phyloP scores from a whole-genome alignment of 2,113 vertebrate species.

The Nothocercus nigrocapillus region DNA sequence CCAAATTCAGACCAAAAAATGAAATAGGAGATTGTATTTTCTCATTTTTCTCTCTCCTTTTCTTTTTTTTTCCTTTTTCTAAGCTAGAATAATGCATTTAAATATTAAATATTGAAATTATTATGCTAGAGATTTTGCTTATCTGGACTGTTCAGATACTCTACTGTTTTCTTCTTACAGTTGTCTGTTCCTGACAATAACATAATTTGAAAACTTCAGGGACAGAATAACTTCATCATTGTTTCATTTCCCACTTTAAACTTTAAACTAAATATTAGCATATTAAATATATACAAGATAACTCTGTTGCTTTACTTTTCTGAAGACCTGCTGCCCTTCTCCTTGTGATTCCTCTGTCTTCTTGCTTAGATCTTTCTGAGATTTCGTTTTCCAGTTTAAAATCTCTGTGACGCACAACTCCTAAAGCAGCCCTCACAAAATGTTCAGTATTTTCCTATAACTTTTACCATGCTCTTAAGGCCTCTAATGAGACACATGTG shows the following conservation, averaged over 20 bases:
- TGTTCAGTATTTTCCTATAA: background rate
- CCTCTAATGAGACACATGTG: background rate
- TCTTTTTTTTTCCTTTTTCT: background rate
- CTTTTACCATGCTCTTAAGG: background rate
- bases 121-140: background rate
- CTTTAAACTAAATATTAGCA: too few species aligned
- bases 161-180: background rate
- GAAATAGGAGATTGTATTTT: background rate
- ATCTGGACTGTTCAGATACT: background rate
- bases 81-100: background rate
- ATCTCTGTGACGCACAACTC: background rate
- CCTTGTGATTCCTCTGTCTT: background rate
- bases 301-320: background rate
- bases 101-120: background rate
- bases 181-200: background rate
- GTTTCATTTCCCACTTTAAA: background rate
- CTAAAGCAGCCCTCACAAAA: background rate
- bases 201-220: background rate
- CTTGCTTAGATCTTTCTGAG: background rate
- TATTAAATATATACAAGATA: too few species aligned
- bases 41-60: background rate
- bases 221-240: background rate
- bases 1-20: background rate
- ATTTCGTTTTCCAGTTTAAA: background rate
- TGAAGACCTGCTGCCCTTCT: background rate